phyloP scores from a whole-genome alignment of 2,113 vertebrate genomes.

The Paracanthobrama guichenoti region DNA sequence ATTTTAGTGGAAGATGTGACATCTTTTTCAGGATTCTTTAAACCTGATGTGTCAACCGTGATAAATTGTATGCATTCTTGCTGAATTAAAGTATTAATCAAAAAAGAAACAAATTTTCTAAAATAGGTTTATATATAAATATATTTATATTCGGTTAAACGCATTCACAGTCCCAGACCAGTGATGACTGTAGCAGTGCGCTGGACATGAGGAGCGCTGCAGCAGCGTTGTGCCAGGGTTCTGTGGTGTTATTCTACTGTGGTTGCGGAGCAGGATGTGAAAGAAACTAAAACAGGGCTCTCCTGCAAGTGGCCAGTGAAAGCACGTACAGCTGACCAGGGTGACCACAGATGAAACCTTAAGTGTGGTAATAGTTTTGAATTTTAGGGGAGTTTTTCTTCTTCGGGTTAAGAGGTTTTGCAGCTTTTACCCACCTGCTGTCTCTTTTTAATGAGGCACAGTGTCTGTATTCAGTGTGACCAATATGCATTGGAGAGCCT shows the following conservation, averaged over 20 bases:
- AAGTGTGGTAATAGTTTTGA: conserved; percentile 49
- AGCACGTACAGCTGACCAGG: conserved; percentile 59
- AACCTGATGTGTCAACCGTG: no score
- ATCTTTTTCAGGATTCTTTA: no score
- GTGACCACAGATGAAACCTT: conserved; percentile 63
- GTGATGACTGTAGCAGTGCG: conserved; percentile 2
- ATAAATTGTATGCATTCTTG: no score
- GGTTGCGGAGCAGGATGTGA: conserved; percentile 64
- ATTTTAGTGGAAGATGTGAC: no score
- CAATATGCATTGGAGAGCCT: conserved; percentile 31
- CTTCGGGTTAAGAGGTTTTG: conserved; percentile 31
- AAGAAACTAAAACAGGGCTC: conserved; percentile 61
- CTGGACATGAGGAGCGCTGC: conserved; percentile 49
- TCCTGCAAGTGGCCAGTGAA: conserved; percentile 60
- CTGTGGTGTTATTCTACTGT: conserved; percentile 64
- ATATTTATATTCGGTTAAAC: not conserved
- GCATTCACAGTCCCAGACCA: not conserved
- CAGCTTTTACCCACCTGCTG: conserved; percentile 53
- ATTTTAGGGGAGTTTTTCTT: conserved; percentile 39
- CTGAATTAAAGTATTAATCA: no score
- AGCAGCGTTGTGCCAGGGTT: conserved; percentile 49
- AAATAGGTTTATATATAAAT: no score
- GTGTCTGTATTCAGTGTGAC: conserved; percentile 36
- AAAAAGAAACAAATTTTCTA: no score
- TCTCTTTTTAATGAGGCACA: conserved; percentile 50